Evolutionary conservation across 2,113 vertebrate species (phyloP).

Genomic region (Rhabdomys dilectus): DNA sequence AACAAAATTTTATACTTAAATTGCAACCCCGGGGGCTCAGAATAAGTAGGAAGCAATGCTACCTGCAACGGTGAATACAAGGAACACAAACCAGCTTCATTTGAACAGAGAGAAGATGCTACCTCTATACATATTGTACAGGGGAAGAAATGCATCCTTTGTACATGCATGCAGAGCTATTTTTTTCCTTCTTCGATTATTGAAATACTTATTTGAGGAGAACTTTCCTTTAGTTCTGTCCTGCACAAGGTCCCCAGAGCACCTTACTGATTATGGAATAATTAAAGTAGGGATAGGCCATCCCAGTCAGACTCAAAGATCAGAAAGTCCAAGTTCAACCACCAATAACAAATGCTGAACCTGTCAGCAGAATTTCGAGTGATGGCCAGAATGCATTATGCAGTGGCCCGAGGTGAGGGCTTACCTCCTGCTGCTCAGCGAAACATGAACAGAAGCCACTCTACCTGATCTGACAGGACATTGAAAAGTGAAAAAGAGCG

Average conservation of each 20-base stretch:
- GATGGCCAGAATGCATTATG: slow-evolving; percentile 48
- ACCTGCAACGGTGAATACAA: background rate
- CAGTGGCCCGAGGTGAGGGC: slow-evolving; percentile 37
- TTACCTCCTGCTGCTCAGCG: background rate
- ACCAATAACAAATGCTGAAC: slow-evolving; percentile 44
- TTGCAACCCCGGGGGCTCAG: background rate
- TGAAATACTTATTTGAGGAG: background rate
- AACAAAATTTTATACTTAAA: background rate
- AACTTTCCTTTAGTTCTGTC: background rate
- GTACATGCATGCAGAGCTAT: background rate
- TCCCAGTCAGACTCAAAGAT: background rate
- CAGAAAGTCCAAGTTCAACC: slow-evolving; percentile 2
- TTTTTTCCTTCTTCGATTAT: background rate
- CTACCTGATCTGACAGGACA: background rate
- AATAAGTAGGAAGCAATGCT: background rate
- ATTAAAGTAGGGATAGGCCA: background rate
- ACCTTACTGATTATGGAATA: slow-evolving; percentile 35
- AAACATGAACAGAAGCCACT: background rate
- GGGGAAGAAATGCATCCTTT: background rate
- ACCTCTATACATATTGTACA: background rate
- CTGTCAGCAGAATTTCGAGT: slow-evolving; percentile 66
- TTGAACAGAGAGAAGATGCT: background rate
- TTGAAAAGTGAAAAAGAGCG: slow-evolving; percentile 11
- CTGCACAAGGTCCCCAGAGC: background rate
- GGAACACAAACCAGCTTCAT: accelerated